Evolutionary conservation across 2,797 vertebrate genomes (phyloP).

Genomic region (Heteromormyrus szaboi): DNA sequence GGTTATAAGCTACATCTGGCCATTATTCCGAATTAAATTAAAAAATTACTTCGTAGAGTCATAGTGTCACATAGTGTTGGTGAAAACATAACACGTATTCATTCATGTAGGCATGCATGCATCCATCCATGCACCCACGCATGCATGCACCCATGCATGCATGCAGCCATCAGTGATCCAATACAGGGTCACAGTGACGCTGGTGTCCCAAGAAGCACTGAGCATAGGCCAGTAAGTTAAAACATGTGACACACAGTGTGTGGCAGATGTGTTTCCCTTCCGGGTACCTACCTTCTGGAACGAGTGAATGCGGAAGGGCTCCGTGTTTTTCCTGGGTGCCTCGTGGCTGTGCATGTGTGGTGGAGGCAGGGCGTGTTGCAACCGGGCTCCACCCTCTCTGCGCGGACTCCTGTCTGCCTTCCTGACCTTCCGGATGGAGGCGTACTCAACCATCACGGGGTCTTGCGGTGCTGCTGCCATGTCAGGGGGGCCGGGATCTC

Average conservation of each 20-base stretch:
- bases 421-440: constrained; percentile 62
- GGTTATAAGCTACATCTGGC: neutral
- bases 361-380: constrained; percentile 45
- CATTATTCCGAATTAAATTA: neutral
- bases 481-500: neutral
- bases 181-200: neutral
- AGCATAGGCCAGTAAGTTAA: neutral
- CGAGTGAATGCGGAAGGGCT: constrained; percentile 63
- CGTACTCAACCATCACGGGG: constrained; percentile 54
- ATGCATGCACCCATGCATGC: neutral
- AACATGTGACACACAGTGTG: neutral
- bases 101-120: neutral
- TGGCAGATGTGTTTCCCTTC: neutral
- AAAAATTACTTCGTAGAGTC: neutral
- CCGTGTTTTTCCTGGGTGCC: constrained; percentile 53
- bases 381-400: constrained; percentile 58
- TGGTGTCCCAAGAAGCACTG: neutral
- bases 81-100: neutral
- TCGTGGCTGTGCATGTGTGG: constrained; percentile 55
- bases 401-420: constrained; percentile 51
- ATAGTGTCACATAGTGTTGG: neutral
- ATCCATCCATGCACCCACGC: neutral
- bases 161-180: neutral
- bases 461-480: constrained; percentile 52
- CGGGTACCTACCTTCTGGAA: constrained; percentile 62